Evolutionary conservation across 2,113 vertebrate genomes (phyloP).

Genomic region (Oryzias celebensis): DNA sequence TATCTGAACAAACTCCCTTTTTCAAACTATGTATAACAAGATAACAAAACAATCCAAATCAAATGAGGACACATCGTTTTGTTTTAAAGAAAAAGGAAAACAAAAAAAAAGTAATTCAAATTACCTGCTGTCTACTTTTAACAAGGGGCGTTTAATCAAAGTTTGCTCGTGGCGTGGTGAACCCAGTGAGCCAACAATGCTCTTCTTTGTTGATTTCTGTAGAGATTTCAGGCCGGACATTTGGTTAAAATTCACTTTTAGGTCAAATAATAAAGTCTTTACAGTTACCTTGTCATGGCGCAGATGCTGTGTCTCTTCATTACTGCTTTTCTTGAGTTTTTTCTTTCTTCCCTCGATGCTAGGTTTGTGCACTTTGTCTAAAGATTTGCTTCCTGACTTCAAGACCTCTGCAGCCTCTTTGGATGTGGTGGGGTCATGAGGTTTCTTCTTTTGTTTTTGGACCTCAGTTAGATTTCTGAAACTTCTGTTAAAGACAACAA

Average conservation of each 20-base stretch:
- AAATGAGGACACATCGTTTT: not conserved
- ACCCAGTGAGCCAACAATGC: conserved; percentile 69
- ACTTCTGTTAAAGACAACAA: conserved; percentile 60
- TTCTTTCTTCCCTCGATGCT: conserved; percentile 49
- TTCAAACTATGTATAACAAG: too few relatives aligned
- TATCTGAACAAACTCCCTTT: too few relatives aligned
- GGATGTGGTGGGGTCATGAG: conserved; percentile 19
- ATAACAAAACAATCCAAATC: too few relatives aligned
- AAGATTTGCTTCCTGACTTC: conserved; percentile 66
- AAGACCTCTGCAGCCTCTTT: conserved; percentile 50
- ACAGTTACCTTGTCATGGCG: conserved; percentile 40
- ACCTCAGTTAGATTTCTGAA: conserved; percentile 58
- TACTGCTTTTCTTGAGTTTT: conserved; percentile 77
- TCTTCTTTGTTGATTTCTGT: conserved; percentile 76
- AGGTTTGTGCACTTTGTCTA: conserved; percentile 40
- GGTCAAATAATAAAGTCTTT: not conserved
- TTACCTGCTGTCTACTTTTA: conserved; percentile 81
- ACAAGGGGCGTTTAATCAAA: conserved; percentile 75
- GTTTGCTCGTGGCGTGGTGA: conserved; percentile 75
- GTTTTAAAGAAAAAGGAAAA: not conserved
- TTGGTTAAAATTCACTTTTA: not conserved
- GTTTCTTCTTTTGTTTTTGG: conserved; percentile 66
- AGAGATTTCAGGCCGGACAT: not conserved
- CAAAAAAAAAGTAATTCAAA: too few relatives aligned
- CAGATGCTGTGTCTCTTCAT: conserved; percentile 47